Evolutionary conservation across 1,140 invertebrate species (phyloP), one percentile per base, ranked within the genome.

Genomic region (Tetragnatha versicolor): DNA sequence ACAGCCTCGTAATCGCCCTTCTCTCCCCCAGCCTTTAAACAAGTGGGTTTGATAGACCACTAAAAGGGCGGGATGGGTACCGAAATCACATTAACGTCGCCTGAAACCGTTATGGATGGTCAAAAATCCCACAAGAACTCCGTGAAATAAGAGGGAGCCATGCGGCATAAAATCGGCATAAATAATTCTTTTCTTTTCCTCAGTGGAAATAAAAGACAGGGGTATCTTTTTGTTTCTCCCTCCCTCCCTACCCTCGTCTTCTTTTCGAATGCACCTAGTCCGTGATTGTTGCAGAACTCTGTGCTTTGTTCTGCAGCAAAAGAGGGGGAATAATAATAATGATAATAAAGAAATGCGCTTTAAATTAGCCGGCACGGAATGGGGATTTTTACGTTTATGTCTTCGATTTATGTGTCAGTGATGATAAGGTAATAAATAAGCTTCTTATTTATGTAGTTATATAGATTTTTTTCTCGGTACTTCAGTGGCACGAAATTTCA

Each of bases 391-490:
- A 65, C 60, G 60, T 77, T 77, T 77, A 77, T 66, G 73, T 77
- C 73, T 77, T 77, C 73, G 73, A 77, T 77, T 77, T 77, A 77
- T 77, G 73, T 77, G 73, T 77, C 73, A 65, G 73, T 77, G 73
- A 77, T 77, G 73, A 77, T 77, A 77, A 77, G 73, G 60, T 77
- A 65, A 77, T 77, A 77, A 77, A 66, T 77, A 77, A 77, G 45
- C 45, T 39, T 55, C 73, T 77, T 77, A 77, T 77, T 77, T 77
- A 77, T 77, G 73, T 65, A 65, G n/a, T 37, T 70, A 53, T 70
- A 68, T 47, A 68, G 29, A 51, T 63, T 22, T 22, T 25, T 63
- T 20, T 33, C 25, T 20, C 29, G 2, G 31, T 58, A 33, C 17
- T 33, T 58, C 55, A 17, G 42, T 31, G 5, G 61, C 73, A 77